These are phyloP conservation scores for Ips nitidus DNA, from an alignment of 1,140 invertebrate genomes.

Conservation along the genomic window DNA sequence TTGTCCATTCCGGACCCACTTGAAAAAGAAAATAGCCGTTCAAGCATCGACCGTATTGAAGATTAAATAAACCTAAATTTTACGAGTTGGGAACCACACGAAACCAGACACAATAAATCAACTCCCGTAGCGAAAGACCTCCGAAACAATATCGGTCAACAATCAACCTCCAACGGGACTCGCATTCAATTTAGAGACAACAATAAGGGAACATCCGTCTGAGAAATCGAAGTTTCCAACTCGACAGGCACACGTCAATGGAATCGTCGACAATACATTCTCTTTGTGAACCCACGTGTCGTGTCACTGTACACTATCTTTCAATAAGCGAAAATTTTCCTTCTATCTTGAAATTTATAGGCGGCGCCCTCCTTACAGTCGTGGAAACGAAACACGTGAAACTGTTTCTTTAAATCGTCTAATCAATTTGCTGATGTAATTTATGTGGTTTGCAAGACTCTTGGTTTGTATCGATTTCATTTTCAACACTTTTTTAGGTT, in stretches of 20 bases:
- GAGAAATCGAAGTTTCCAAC: conserved; percentile 10
- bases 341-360: neutral
- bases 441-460: too few species aligned
- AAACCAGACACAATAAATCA: neutral
- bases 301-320: conserved; percentile 3
- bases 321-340: conserved; percentile 12
- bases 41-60: too few species aligned
- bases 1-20: too few species aligned
- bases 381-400: too few species aligned
- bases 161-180: conserved; percentile 1
- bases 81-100: neutral
- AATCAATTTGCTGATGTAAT: too few species aligned
- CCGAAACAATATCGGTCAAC: conserved; percentile 14
- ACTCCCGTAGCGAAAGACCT: neutral
- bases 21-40: too few species aligned
- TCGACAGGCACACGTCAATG: conserved; percentile 7
- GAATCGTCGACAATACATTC: conserved; percentile 11
- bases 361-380: too few species aligned
- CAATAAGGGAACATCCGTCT: conserved; percentile 12
- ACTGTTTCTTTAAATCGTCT: too few species aligned
- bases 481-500: too few species aligned
- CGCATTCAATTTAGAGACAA: conserved; percentile 10
- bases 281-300: conserved; percentile 7
- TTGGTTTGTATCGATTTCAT: too few species aligned
- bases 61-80: neutral